phyloP scores from a whole-genome alignment of 2,113 vertebrate species.

The Gavia stellata region DNA sequence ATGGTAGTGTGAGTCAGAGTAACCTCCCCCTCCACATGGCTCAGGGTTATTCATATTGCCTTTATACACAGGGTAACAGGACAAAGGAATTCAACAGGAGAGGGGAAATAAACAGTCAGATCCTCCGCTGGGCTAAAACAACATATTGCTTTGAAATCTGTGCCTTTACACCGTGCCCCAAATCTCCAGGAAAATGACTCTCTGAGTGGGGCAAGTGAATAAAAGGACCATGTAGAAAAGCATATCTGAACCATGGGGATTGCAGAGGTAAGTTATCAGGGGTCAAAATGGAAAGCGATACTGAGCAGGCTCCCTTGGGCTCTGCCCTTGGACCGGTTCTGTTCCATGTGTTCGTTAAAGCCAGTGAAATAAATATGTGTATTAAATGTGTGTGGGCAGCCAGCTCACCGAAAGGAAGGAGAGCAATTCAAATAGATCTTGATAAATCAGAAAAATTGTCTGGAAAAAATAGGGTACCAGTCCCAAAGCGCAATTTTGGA shows the following conservation, averaged over 20 bases:
- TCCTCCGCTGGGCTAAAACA: not conserved
- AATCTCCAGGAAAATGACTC: not conserved
- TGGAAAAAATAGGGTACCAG: not conserved
- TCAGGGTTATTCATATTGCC: conserved; percentile 1
- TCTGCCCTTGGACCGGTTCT: not conserved
- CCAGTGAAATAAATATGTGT: not conserved
- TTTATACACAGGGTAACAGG: not conserved
- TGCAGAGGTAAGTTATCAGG: not conserved
- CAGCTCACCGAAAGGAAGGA: not conserved
- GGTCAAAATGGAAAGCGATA: not conserved
- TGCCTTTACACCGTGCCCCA: not conserved
- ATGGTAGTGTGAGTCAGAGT: conserved; percentile 46
- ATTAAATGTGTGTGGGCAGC: not conserved
- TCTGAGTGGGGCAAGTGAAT: not conserved
- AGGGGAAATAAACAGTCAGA: conserved; percentile 36
- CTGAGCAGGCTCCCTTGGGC: not conserved
- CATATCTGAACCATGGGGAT: not conserved
- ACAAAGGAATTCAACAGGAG: conserved; percentile 22
- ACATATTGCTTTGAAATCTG: conserved; percentile 47
- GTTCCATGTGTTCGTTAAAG: not conserved
- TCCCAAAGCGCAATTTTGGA: not conserved
- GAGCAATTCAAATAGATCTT: not conserved
- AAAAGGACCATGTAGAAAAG: conserved; percentile 1
- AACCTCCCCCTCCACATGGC: conserved; percentile 3
- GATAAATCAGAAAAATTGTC: not conserved